These are phyloP conservation scores for Macropodus opercularis DNA, from an alignment of 2,797 vertebrate genomes.

Conservation along the genomic window DNA sequence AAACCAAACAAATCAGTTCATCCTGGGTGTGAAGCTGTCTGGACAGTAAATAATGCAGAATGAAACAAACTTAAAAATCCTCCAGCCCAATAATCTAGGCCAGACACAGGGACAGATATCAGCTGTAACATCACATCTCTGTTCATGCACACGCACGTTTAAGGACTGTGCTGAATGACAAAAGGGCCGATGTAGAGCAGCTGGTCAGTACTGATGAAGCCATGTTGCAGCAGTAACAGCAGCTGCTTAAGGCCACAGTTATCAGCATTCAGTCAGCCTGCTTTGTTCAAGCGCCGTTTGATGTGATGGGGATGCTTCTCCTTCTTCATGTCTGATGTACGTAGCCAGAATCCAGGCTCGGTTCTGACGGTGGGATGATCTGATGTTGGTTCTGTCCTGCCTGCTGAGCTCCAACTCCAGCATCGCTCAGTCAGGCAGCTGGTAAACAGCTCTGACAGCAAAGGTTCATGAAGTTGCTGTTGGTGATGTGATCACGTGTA, in stretches of 20 bases:
- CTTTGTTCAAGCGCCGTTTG: no score
- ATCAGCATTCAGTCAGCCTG: no score
- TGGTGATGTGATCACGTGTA: no score
- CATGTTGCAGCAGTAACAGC: no score
- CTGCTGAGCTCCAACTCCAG: neutral
- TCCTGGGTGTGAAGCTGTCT: neutral
- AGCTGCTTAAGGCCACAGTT: no score
- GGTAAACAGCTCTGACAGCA: neutral
- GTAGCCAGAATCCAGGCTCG: neutral
- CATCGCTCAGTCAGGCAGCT: neutral
- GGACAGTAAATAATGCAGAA: neutral
- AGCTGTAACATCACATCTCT: neutral
- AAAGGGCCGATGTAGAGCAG: no score
- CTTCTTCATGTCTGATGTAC: neutral
- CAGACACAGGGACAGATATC: neutral
- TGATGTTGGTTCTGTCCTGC: neutral
- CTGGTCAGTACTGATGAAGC: no score
- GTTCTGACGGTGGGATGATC: neutral
- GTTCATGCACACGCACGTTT: no score
- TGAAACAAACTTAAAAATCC: neutral
- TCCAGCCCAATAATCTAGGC: neutral
- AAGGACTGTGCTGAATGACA: no score
- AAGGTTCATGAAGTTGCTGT: neutral
- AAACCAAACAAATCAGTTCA: neutral
- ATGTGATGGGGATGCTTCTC: no score